Base-by-base conservation (phyloP, 2,888 invertebrate species). In the Aricia artaxerxes region DNA sequence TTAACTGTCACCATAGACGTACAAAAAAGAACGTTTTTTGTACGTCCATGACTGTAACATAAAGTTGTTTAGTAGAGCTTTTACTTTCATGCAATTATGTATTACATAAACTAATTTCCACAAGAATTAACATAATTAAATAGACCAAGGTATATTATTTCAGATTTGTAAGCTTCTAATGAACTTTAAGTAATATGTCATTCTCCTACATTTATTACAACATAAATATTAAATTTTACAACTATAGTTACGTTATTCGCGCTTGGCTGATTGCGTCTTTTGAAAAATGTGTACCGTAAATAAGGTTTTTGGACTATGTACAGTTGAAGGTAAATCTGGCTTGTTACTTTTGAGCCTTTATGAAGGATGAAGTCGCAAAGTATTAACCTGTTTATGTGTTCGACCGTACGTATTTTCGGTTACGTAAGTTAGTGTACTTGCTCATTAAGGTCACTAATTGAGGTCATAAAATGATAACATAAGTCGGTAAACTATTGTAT, bases 51-150 rank as follows among this genome's bases (percentile, higher is more conserved):
- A 24, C 49, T 49, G 49, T 49, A 49, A 49, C 49, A 11, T 49
- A 49, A 49, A 49, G 49, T 49, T 49, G 9, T 49, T 44, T 7
- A 44, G 44, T 61, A 13, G 24, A 16, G 60, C 60, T 61, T 61
- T 61, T 61, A 61, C 61, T 61, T 61, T 61, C 61, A 61, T n/a
- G 61, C 13, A 61, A 61, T 61, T 61, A 61, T n/a, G 61, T 61
- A 24, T 24, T 61, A 61, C n/a, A 24, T n/a, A 24, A 61, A 24
- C 24, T 24, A 24, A 61, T 9, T 9, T 61, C 2, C 9, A 2
- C 16, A 61, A 61, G 0, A 24, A 69, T 69, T 69, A 69, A 31
- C 64, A 13, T 69, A 61, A 24, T 61, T 7, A 69, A 69, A 69
- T 35, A 4, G 9, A 69, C 64, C 31, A 31, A 69, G 35, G 9